Conservation (phyloP, 2,797 vertebrate genomes). For the Sebastes matsubarae region DNA sequence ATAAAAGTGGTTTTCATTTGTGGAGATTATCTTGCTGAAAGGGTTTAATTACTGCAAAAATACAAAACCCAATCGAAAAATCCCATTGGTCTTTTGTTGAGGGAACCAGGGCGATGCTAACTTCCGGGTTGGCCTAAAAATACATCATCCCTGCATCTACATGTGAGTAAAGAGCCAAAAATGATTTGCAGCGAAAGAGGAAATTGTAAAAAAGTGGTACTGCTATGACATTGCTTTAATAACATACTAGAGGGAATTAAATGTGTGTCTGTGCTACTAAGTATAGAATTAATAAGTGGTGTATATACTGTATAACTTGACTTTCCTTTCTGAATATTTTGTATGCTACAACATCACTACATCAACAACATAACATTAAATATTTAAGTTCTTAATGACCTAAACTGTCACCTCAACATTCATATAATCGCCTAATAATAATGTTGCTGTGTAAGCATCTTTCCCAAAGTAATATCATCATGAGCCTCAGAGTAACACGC, state of each 20-base stretch:
- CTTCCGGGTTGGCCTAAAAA: neutral
- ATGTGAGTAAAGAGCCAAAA: neutral
- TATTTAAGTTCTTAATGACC: neutral
- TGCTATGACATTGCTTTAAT: no score
- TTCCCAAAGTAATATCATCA: neutral
- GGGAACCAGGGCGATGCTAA: neutral
- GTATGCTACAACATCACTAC: neutral
- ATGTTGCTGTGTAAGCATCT: neutral
- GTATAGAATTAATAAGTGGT: neutral
- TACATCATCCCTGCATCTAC: neutral
- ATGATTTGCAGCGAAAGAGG: neutral
- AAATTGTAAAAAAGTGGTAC: fast-evolving
- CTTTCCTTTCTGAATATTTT: neutral
- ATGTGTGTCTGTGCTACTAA: neutral
- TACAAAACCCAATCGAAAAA: no score
- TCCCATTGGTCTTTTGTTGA: fast-evolving
- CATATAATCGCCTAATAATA: neutral
- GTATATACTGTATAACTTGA: neutral
- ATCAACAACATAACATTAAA: neutral
- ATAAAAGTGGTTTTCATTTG: neutral
- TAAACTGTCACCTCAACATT: neutral
- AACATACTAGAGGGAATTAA: neutral
- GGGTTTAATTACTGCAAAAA: neutral
- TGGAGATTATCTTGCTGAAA: neutral
- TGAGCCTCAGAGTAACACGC: neutral